Conservation (phyloP, 30 jellyfish, hydroid and myxozoan species). For the Chironex yamaguchii region DNA sequence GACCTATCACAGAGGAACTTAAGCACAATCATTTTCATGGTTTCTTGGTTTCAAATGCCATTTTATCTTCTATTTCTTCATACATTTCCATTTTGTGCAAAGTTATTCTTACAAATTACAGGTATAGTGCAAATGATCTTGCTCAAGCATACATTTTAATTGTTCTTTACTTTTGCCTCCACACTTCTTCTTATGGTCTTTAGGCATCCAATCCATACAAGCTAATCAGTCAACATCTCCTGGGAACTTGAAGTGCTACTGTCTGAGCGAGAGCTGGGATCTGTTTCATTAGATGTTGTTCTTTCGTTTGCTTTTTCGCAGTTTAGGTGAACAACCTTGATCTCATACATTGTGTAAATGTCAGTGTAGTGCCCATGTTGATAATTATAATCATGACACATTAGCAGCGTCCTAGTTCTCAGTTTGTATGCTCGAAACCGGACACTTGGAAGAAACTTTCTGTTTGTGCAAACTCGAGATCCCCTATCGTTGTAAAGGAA, state of each 20-base stretch:
- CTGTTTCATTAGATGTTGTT: not conserved
- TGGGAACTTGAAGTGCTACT: not conserved
- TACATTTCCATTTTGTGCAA: too few relatives aligned
- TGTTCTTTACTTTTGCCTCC: too few relatives aligned
- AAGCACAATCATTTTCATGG: too few relatives aligned
- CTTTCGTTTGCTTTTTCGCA: too few relatives aligned
- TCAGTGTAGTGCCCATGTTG: conserved; percentile 54
- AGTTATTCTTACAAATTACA: too few relatives aligned
- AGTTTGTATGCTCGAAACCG: conserved; percentile 12
- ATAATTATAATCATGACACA: conserved; percentile 34
- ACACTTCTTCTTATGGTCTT: too few relatives aligned
- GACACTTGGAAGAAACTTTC: conserved; percentile 13
- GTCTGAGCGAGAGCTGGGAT: not conserved
- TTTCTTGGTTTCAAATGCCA: too few relatives aligned
- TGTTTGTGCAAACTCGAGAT: not conserved
- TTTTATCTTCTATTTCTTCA: too few relatives aligned
- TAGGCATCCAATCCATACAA: too few relatives aligned
- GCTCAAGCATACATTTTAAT: too few relatives aligned
- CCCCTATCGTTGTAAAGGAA: conserved; percentile 69
- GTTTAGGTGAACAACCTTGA: conserved; percentile 1
- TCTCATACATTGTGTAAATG: conserved; percentile 36
- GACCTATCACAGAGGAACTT: too few relatives aligned
- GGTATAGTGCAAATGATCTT: too few relatives aligned
- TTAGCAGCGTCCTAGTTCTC: not conserved
- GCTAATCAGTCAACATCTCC: not conserved